These are phyloP conservation scores for Nemopilema nomurai DNA, from an alignment of 30 jellyfish, hydroid and myxozoan genomes.

Conservation along the genomic window DNA sequence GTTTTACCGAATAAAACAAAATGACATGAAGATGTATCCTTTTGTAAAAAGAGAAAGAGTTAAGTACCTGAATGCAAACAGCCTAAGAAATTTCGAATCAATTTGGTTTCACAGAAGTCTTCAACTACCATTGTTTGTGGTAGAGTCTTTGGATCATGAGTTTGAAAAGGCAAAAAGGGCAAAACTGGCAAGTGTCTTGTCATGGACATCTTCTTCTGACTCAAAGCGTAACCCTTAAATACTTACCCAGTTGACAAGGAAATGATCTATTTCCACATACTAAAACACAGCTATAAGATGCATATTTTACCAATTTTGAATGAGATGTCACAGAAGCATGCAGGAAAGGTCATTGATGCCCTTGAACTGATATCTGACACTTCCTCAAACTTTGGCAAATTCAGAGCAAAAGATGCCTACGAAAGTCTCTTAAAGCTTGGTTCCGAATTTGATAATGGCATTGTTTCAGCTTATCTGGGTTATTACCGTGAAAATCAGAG, in stretches of 20 bases:
- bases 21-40: conserved; percentile 20
- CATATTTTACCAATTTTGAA: conserved; percentile 39
- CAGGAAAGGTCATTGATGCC: conserved; percentile 10
- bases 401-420: conserved; percentile 6
- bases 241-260: neutral
- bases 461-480: conserved; percentile 6
- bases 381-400: conserved; percentile 6
- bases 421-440: conserved; percentile 5
- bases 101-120: conserved; percentile 41
- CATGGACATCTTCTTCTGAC: conserved; percentile 34
- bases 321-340: conserved; percentile 1
- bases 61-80: conserved; percentile 20
- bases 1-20: conserved; percentile 27
- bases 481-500: neutral
- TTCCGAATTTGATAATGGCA: conserved; percentile 30
- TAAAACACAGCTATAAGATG: conserved; percentile 24
- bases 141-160: conserved; percentile 36
- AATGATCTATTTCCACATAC: conserved; percentile 1
- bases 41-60: conserved; percentile 15
- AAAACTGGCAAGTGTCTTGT: conserved; percentile 30
- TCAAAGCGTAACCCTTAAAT: neutral
- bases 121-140: conserved; percentile 7
- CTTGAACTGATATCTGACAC: neutral
- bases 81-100: conserved; percentile 50
- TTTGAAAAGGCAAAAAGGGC: conserved; percentile 21